Percentiles rank a stretch among this genome's conserved stretches.
phyloP scores from a whole-genome alignment of 2,113 vertebrate genomes.

The Elachura formosa region DNA sequence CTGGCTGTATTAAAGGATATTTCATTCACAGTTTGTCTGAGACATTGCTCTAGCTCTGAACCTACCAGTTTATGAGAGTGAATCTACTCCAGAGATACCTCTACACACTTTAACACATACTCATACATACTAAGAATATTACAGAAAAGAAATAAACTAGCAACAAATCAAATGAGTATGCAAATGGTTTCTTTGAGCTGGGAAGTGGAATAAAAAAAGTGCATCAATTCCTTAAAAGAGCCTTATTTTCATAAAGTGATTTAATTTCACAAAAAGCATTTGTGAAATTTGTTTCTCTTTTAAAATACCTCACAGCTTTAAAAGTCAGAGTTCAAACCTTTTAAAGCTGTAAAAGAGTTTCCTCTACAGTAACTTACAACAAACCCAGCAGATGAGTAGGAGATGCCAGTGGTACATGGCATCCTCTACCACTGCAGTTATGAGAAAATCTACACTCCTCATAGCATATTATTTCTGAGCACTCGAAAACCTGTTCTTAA shows the following conservation, averaged over 20 bases:
- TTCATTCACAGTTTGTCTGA: conserved; percentile 44
- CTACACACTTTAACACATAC: background rate
- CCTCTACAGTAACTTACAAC: background rate
- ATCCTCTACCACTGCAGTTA: background rate
- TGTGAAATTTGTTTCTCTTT: background rate
- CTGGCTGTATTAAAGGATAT: conserved; percentile 29
- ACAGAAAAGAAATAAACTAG: background rate
- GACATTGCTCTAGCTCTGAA: background rate
- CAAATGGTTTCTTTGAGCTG: background rate
- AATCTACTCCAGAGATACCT: background rate
- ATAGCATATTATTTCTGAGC: background rate
- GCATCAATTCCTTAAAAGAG: background rate
- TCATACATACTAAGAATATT: background rate
- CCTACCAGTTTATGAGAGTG: background rate
- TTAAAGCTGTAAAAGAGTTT: background rate
- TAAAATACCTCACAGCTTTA: background rate
- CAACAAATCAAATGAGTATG: background rate
- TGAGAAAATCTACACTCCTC: background rate
- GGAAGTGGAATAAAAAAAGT: background rate
- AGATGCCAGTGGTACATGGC: background rate
- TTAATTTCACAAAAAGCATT: background rate
- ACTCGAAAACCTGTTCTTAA: background rate
- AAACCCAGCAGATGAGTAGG: background rate
- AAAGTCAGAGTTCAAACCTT: background rate
- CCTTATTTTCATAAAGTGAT: background rate